Percentiles rank a stretch among this genome's conserved stretches.
These are phyloP conservation scores for Progne subis DNA, from an alignment of 2,113 vertebrate genomes.

Conservation along the genomic window DNA sequence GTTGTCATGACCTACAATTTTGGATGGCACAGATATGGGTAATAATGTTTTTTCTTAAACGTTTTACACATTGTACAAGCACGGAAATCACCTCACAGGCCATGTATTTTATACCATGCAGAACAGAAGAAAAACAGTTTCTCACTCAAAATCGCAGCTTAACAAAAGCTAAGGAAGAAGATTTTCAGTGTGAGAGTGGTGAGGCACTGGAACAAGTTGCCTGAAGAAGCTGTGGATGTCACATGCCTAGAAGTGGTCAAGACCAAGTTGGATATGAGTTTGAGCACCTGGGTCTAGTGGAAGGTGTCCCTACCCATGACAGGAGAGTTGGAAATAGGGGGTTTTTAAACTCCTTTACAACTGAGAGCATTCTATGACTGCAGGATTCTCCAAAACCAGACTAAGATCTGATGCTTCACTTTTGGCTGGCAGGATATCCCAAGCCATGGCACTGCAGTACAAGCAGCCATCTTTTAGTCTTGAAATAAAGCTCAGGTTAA, in stretches of 20 bases:
- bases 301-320: neutral
- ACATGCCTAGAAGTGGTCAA: neutral
- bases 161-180: neutral
- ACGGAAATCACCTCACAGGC: neutral
- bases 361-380: neutral
- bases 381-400: neutral
- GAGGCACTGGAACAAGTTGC: neutral
- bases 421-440: neutral
- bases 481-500: neutral
- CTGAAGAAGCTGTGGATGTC: neutral
- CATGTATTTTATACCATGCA: neutral
- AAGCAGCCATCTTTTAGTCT: neutral
- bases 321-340: accelerated
- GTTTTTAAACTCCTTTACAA: neutral
- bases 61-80: neutral
- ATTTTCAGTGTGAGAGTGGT: neutral
- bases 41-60: neutral
- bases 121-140: neutral
- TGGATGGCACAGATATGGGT: neutral
- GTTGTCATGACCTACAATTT: accelerated
- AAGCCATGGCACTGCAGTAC: neutral
- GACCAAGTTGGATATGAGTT: neutral
- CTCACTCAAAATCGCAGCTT: neutral
- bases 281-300: neutral
- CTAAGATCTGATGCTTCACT: neutral